Percentiles rank a stretch among this genome's conserved stretches.
phyloP scores from a whole-genome alignment of 2,113 vertebrate genomes.

The Chaetodon trifascialis region DNA sequence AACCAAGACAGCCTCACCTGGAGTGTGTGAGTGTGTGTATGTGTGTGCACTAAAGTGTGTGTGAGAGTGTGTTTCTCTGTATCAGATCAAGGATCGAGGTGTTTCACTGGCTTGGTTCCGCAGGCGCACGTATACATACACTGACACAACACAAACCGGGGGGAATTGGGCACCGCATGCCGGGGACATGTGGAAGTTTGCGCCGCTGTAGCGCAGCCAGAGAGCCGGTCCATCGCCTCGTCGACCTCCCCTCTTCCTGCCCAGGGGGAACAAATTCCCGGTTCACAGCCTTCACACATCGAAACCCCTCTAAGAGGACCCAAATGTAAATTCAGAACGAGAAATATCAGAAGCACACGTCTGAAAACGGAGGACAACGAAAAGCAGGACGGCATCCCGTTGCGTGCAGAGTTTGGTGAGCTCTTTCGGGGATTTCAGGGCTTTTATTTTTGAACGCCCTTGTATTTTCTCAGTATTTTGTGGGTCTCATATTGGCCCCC shows the following conservation, averaged over 20 bases:
- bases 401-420: constrained; percentile 66
- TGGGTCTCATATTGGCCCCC: constrained; percentile 67
- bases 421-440: constrained; percentile 55
- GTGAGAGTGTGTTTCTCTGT: constrained; percentile 44
- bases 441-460: constrained; percentile 51
- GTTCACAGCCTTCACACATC: constrained; percentile 29
- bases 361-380: constrained; percentile 41
- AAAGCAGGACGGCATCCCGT: constrained; percentile 56
- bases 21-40: constrained; percentile 36
- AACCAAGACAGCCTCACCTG: constrained; percentile 75
- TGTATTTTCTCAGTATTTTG: constrained; percentile 49
- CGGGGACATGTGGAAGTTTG: constrained; percentile 83
- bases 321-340: constrained; percentile 67
- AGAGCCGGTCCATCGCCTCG: constrained; percentile 63
- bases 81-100: constrained; percentile 53
- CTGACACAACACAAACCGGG: constrained; percentile 43
- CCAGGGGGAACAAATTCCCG: constrained; percentile 49
- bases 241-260: constrained; percentile 46
- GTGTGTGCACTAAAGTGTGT: constrained; percentile 42
- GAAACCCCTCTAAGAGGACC: constrained; percentile 37
- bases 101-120: constrained; percentile 42
- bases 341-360: constrained; percentile 23
- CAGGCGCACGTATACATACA: constrained; percentile 5
- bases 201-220: constrained; percentile 78
- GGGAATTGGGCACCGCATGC: constrained; percentile 75